Percentiles rank a stretch among this genome's conserved stretches.
Conservation (phyloP, 2,113 vertebrate genomes). For the Caracal caracal region DNA sequence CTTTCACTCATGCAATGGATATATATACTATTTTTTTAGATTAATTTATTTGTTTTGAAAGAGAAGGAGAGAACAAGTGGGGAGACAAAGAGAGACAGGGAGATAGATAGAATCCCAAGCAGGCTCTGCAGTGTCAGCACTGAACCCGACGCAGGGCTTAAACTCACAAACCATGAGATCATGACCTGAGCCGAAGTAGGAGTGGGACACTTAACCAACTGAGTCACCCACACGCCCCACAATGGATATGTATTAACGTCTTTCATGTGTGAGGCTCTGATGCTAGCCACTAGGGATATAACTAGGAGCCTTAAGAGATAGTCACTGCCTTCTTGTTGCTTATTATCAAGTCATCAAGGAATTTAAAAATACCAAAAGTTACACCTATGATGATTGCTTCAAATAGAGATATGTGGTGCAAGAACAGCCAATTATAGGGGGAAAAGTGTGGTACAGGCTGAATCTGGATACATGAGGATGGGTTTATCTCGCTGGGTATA, state of each 20-base stretch:
- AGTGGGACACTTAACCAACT: too few relatives aligned
- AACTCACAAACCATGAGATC: too few relatives aligned
- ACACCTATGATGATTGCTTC: background rate
- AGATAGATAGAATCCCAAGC: too few relatives aligned
- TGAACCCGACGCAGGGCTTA: too few relatives aligned
- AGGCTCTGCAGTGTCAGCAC: too few relatives aligned
- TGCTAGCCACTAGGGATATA: background rate
- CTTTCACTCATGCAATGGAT: background rate
- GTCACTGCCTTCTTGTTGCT: background rate
- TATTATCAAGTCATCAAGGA: background rate
- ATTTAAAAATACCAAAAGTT: background rate
- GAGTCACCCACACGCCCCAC: too few relatives aligned
- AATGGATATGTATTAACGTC: background rate
- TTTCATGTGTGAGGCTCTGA: background rate
- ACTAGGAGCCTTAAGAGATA: background rate
- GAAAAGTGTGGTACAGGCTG: background rate
- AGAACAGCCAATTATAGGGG: background rate
- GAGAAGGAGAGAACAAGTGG: too few relatives aligned
- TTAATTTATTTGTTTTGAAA: too few relatives aligned
- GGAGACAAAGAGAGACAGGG: too few relatives aligned
- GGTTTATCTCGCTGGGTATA: background rate
- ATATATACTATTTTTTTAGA: too few relatives aligned
- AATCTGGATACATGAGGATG: background rate
- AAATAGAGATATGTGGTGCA: background rate
- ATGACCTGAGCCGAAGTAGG: too few relatives aligned